These are phyloP conservation scores for Callithrix jacchus DNA, from an alignment of 2,113 vertebrate species.

Conservation along the genomic window DNA sequence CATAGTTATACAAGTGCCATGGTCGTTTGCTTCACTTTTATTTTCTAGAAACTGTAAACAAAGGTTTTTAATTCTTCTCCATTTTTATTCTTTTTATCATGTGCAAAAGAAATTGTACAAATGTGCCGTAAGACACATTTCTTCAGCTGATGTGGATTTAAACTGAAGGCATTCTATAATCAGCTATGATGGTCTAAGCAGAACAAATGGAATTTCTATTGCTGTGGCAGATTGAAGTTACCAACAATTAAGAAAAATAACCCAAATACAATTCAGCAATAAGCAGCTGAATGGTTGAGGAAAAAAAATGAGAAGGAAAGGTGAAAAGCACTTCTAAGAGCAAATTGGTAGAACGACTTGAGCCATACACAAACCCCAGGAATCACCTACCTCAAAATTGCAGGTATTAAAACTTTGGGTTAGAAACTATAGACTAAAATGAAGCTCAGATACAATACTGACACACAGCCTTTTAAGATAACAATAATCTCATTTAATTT, in stretches of 20 bases:
- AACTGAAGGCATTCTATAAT: neutral
- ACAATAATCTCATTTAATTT: neutral
- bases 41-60: neutral
- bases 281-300: neutral
- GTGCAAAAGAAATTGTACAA: neutral
- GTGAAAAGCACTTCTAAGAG: neutral
- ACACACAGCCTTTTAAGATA: neutral
- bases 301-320: neutral
- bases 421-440: neutral
- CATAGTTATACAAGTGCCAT: too few species aligned
- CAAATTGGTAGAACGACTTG: neutral
- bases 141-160: neutral
- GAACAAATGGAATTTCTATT: neutral
- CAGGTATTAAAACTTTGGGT: neutral
- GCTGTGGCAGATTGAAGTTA: neutral
- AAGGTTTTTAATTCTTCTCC: neutral
- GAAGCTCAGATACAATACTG: neutral
- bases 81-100: neutral
- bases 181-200: neutral
- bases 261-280: neutral
- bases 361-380: neutral
- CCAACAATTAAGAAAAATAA: neutral
- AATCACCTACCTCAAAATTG: neutral
- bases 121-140: neutral
- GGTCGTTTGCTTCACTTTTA: neutral